Conservation (phyloP, 2,113 vertebrate genomes). For the Heteronetta atricapilla region DNA sequence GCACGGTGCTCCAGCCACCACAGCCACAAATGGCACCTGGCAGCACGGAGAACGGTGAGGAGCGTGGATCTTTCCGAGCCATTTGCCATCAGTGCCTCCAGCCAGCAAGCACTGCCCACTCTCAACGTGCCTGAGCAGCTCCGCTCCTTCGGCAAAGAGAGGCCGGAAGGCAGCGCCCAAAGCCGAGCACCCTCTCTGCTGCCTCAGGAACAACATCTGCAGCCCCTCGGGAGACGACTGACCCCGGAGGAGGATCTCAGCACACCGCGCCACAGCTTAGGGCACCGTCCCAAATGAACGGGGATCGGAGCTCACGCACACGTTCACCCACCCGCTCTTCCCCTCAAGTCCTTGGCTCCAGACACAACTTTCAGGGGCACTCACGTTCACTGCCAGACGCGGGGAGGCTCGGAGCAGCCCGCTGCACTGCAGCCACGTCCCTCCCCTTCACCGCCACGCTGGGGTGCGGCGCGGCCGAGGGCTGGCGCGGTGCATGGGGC, state of each 20-base stretch:
- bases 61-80: neutral
- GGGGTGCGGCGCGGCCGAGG: neutral
- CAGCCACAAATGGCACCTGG: fast-evolving
- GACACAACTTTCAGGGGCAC: neutral
- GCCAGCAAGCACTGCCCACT: neutral
- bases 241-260: neutral
- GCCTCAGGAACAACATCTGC: neutral
- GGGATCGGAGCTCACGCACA: neutral
- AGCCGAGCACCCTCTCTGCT: neutral
- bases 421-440: neutral
- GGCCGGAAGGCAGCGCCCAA: neutral
- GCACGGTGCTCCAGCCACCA: neutral
- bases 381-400: neutral
- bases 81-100: neutral
- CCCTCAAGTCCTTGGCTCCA: neutral
- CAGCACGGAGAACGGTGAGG: fast-evolving
- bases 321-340: neutral
- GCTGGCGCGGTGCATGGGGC: neutral
- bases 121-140: fast-evolving
- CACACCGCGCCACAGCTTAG: neutral
- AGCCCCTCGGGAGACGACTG: neutral
- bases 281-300: neutral
- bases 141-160: neutral
- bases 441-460: neutral
- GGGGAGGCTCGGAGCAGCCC: neutral